phyloP scores from a whole-genome alignment of 2,113 vertebrate species.

The Podilymbus podiceps region DNA sequence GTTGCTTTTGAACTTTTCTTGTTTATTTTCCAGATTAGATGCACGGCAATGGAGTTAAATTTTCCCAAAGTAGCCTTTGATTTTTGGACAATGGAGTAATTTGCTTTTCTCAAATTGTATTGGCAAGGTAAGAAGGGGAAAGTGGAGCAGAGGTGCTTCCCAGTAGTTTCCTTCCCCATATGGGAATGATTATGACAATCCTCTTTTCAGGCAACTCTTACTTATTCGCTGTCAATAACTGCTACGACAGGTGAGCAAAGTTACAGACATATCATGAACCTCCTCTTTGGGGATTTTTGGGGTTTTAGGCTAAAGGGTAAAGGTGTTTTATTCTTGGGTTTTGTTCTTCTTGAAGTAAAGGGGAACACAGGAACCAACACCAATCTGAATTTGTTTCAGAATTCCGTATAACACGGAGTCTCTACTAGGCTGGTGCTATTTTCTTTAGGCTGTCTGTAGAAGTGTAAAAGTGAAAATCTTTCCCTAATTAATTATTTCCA shows the following conservation, averaged over 20 bases:
- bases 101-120: neutral
- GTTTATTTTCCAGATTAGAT: neutral
- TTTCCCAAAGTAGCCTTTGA: neutral
- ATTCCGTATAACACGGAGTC: too few relatives aligned
- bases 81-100: neutral
- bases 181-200: neutral
- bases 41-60: neutral
- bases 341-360: neutral
- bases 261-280: neutral
- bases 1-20: neutral
- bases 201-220: neutral
- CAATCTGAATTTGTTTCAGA: neutral
- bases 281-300: neutral
- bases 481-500: neutral
- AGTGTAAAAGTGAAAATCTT: neutral
- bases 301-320: neutral
- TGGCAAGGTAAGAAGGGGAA: neutral
- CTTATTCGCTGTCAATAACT: accelerated
- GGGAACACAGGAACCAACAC: neutral
- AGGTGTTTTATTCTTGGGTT: neutral
- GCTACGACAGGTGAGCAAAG: neutral
- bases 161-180: neutral
- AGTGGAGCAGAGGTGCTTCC: neutral
- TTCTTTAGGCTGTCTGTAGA: neutral
- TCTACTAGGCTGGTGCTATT: neutral